Conservation (phyloP, 2,888 invertebrate genomes). For the Oegoconia quadripuncta region DNA sequence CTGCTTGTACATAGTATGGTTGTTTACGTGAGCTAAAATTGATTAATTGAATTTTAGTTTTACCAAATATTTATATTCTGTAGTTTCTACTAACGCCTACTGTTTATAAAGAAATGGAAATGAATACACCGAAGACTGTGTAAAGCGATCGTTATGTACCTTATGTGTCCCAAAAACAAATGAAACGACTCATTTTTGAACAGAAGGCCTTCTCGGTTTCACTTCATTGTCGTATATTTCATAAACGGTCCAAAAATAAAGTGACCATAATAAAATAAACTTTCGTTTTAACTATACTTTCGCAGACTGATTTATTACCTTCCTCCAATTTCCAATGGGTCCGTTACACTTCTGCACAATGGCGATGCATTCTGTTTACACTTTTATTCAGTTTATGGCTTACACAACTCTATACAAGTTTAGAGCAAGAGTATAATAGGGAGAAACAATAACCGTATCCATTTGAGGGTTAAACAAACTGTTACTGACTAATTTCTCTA, state of each 20-base stretch:
- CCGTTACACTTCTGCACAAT: constrained; percentile 37
- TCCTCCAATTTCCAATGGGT: constrained; percentile 17
- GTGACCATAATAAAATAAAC: constrained; percentile 23
- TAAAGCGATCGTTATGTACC: background rate
- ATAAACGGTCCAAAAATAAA: constrained; percentile 28
- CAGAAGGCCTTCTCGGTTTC: constrained; percentile 39
- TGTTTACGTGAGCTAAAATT: too few species aligned
- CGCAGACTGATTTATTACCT: constrained; percentile 40
- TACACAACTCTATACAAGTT: background rate
- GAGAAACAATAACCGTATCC: background rate
- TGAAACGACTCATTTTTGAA: too few species aligned
- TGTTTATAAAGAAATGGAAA: too few species aligned
- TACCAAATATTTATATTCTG: too few species aligned
- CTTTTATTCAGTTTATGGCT: constrained; percentile 23
- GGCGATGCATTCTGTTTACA: constrained; percentile 26
- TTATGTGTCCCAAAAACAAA: constrained; percentile 14
- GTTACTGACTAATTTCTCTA: constrained; percentile 3
- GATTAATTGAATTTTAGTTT: too few species aligned
- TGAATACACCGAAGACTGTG: background rate
- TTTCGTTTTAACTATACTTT: constrained; percentile 44
- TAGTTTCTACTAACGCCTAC: too few species aligned
- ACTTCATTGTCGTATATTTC: constrained; percentile 26
- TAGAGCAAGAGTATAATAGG: constrained; percentile 6
- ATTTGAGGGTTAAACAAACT: constrained; percentile 4
- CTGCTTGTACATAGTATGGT: too few species aligned